Evolutionary conservation across 2,888 invertebrate species (phyloP).

Genomic region (Idaea aversata): DNA sequence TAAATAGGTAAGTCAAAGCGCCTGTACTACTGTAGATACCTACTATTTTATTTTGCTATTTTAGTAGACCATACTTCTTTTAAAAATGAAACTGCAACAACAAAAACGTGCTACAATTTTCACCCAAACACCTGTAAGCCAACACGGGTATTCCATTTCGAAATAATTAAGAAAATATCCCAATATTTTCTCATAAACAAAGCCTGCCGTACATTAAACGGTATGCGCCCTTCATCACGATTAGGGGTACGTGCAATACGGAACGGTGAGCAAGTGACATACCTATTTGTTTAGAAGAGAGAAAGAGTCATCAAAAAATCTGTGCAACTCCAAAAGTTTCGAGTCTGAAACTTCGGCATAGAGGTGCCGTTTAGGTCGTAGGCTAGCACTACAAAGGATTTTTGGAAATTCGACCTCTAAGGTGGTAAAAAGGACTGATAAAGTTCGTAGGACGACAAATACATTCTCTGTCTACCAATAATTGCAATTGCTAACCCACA

Average conservation of each 20-base stretch:
- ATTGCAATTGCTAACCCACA: too few species aligned
- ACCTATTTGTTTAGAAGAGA: constrained; percentile 17
- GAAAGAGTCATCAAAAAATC: too few species aligned
- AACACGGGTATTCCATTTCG: constrained; percentile 1
- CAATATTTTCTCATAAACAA: constrained; percentile 16
- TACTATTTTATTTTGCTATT: neutral
- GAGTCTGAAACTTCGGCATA: too few species aligned
- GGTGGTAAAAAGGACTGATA: too few species aligned
- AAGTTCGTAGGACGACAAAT: too few species aligned
- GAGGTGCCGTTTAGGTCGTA: too few species aligned
- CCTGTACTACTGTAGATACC: neutral
- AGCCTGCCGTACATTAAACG: constrained; percentile 21
- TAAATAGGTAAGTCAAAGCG: too few species aligned
- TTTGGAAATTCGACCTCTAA: too few species aligned
- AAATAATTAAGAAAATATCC: constrained; percentile 15
- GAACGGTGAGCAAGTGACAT: neutral
- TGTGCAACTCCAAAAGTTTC: too few species aligned
- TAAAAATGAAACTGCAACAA: neutral
- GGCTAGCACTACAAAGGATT: too few species aligned
- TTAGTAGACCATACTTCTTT: neutral
- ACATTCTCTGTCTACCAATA: too few species aligned
- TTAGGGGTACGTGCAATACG: constrained; percentile 36
- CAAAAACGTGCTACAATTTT: neutral
- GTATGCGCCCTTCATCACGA: constrained; percentile 45
- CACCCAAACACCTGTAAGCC: constrained; percentile 1